Percentiles rank a stretch among this genome's conserved stretches.
These are phyloP conservation scores for Spermophilus dauricus DNA, from an alignment of 2,113 vertebrate genomes.

Conservation along the genomic window DNA sequence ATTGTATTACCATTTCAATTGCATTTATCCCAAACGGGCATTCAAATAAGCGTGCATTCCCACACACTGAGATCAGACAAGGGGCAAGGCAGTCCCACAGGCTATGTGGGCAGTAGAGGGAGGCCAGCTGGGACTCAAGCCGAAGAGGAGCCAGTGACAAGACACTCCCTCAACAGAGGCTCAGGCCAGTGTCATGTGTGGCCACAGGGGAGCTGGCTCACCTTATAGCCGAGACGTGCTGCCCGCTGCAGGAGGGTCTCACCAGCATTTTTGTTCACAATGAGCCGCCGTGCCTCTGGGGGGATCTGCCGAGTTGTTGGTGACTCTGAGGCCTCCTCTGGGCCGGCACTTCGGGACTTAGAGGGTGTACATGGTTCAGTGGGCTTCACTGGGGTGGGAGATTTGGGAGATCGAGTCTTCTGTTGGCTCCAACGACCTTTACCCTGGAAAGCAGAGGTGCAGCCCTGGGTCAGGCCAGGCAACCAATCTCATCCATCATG, in stretches of 20 bases:
- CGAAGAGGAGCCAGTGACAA: neutral
- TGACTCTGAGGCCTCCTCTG: slow-evolving; percentile 87
- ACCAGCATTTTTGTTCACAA: slow-evolving; percentile 98
- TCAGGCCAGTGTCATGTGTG: neutral
- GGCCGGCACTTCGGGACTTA: slow-evolving; percentile 88
- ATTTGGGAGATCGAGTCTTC: slow-evolving; percentile 81
- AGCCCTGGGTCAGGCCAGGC: neutral
- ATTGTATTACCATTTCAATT: slow-evolving; percentile 24
- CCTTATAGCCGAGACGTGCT: slow-evolving; percentile 97
- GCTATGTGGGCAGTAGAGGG: neutral
- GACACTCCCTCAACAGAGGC: neutral
- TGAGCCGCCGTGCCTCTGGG: slow-evolving; percentile 96
- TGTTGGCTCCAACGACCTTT: slow-evolving; percentile 87
- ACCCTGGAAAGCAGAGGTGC: slow-evolving; percentile 79
- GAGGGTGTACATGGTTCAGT: slow-evolving; percentile 85
- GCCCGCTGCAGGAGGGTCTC: slow-evolving; percentile 98
- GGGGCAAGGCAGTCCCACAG: neutral
- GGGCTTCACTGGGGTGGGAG: slow-evolving; percentile 86
- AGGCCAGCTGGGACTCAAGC: neutral
- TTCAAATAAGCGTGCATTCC: slow-evolving; percentile 4
- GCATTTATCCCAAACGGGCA: neutral
- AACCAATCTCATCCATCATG: neutral
- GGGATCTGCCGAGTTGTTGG: slow-evolving; percentile 90
- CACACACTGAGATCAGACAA: neutral
- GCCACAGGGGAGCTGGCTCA: slow-evolving; percentile 68